phyloP scores from a whole-genome alignment of 2,113 vertebrate genomes.

The Chaenocephalus aceratus region DNA sequence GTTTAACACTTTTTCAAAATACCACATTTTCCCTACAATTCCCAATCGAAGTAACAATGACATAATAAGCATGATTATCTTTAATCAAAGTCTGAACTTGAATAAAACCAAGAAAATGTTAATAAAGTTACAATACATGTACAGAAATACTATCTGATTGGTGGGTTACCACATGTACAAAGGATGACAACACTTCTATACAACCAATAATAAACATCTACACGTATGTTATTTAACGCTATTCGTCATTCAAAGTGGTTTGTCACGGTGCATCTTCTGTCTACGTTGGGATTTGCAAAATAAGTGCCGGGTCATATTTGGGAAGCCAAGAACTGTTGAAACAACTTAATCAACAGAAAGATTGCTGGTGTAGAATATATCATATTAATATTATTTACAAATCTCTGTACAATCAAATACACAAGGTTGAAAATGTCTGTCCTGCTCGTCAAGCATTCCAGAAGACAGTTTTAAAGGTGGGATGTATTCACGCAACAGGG shows the following conservation, averaged over 20 bases:
- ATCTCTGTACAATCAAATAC: constrained; percentile 77
- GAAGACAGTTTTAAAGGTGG: constrained; percentile 51
- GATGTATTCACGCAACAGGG: constrained; percentile 51
- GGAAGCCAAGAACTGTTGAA: constrained; percentile 58
- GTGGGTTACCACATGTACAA: too few species aligned
- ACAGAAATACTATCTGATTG: not conserved
- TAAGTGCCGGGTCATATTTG: constrained; percentile 22
- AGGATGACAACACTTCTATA: not conserved
- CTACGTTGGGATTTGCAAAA: constrained; percentile 28
- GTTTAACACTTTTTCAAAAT: too few species aligned
- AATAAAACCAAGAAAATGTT: not conserved
- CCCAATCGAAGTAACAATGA: not conserved
- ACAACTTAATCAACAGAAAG: constrained; percentile 65
- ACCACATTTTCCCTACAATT: too few species aligned
- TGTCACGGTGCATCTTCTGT: constrained; percentile 40
- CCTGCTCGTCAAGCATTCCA: constrained; percentile 56
- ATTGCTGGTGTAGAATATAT: constrained; percentile 80
- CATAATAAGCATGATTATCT: not conserved
- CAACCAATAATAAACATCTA: not conserved
- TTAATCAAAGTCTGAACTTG: not conserved
- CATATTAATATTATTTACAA: constrained; percentile 76
- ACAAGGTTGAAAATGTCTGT: constrained; percentile 53
- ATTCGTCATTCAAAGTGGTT: not conserved
- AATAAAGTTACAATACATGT: constrained; percentile 12
- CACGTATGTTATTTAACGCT: not conserved